Evolutionary conservation across 2,113 vertebrate genomes (phyloP), one percentile per base, ranked within the genome.

Genomic region (Chaenocephalus aceratus): DNA sequence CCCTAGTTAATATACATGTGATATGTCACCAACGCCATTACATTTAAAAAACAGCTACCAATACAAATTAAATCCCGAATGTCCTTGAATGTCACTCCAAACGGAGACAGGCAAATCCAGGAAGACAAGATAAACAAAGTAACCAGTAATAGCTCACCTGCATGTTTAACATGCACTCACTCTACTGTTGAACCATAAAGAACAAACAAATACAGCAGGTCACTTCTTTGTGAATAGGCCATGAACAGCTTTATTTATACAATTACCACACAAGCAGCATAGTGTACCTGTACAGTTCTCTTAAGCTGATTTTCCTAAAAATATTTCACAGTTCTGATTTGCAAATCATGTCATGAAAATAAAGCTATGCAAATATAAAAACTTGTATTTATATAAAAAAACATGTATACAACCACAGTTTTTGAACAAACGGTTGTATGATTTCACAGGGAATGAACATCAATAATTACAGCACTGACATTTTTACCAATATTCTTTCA

Each of bases 121-220:
- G 15, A 26, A 26, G 4, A 65, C 3, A 23, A 36, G 34, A 21
- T 0, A 6, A 23, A 30, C 0, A 6, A 34, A 41, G 13, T 1
- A 41, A 34, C 26, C 3, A 7, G 7, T 3, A 34, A 72, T 6
- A 41, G 36, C 36, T 7, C 36, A 41, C 23, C 12, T 67, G 13
- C 2, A 49, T 49, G 57, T 61, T 58, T 52, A 6, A 49, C 64
- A 41, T 21, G 1, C 5, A 41, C 82, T 15, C 79, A 58, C 65
- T 75, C 80, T 85, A 26, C 52, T 87, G 73, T 60, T 87, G 30
- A 84, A 51, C 18, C 46, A 63, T 15, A 21, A 14, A 10, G 36
- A n/a, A 12, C 14, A 13, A 12, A 30, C 1, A 60, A 63, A n/a
- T 15, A 36, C 16, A 60, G 21, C 10, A 45, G 6, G 26, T 66